A percentile compares a stretch with the other conserved stretches of the same genome.
Conservation (phyloP, 2,113 vertebrate genomes). For the Benthochromis sp. region DNA sequence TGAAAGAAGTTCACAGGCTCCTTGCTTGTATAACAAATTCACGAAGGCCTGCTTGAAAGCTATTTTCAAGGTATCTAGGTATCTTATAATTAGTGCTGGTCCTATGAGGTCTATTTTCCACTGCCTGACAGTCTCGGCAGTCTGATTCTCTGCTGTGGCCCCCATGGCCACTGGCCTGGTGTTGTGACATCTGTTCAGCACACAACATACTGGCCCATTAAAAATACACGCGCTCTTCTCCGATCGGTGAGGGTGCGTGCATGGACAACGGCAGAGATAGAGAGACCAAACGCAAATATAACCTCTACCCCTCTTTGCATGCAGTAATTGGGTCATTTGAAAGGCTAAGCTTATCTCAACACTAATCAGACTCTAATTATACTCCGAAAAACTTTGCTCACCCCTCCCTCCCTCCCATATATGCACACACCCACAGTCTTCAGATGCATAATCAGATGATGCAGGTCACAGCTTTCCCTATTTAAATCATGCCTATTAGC, state of each 20-base stretch:
- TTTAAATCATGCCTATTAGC: conserved; percentile 46
- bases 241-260: not conserved
- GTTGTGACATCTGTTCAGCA: conserved; percentile 22
- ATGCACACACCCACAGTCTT: not conserved
- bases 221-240: not conserved
- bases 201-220: conserved; percentile 15
- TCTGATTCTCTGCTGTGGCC: not conserved
- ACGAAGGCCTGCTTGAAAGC: not conserved
- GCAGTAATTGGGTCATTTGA: conserved; percentile 67
- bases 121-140: not conserved
- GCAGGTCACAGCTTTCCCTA: conserved; percentile 40
- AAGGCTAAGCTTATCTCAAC: conserved; percentile 65
- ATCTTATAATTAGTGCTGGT: conserved; percentile 2
- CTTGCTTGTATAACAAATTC: conserved; percentile 7
- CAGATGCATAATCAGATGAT: conserved; percentile 46
- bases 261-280: not conserved
- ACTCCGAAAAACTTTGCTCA: conserved; percentile 52
- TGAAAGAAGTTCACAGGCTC: not conserved
- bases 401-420: not conserved
- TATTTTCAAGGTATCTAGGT: not conserved
- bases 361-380: conserved; percentile 68
- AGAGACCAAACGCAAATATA: conserved; percentile 34
- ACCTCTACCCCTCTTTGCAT: conserved; percentile 56
- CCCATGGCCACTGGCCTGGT: not conserved
- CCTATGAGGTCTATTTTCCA: not conserved